Conservation (phyloP, 2,797 vertebrate genomes). For the Merluccius polli region DNA sequence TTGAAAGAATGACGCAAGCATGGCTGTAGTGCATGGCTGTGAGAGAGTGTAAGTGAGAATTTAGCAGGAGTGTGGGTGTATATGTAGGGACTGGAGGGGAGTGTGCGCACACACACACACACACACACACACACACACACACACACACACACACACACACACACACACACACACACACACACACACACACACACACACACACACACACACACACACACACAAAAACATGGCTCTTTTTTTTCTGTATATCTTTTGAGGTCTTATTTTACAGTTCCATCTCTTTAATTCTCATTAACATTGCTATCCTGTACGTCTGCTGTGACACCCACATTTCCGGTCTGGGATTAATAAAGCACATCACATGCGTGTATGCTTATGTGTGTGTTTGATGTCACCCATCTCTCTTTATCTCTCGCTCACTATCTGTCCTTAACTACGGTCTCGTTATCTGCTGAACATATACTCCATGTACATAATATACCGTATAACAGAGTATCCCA, state of each 20-base stretch:
- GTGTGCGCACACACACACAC: neutral
- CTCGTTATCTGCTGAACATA: neutral
- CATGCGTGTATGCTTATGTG: neutral
- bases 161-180: no score
- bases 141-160: neutral
- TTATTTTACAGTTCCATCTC: neutral
- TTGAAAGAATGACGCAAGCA: constrained; percentile 7
- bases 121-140: neutral
- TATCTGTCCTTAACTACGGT: neutral
- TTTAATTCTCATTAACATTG: no score
- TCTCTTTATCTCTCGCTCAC: neutral
- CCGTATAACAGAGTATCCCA: neutral
- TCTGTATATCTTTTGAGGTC: neutral
- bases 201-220: constrained; percentile 2
- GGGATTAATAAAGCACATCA: neutral
- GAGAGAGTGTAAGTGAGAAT: constrained; percentile 45
- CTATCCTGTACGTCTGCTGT: neutral
- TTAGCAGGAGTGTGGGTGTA: constrained; percentile 44
- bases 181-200: no score
- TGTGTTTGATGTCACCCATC: neutral
- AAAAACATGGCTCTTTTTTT: neutral
- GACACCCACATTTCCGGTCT: neutral
- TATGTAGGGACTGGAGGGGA: neutral
- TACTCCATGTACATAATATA: neutral
- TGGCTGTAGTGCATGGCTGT: constrained; percentile 11